A percentile compares a stretch with the other conserved stretches of the same genome.
Evolutionary conservation across 2,113 vertebrate species (phyloP).

Genomic region (Psephotus haematonotus): DNA sequence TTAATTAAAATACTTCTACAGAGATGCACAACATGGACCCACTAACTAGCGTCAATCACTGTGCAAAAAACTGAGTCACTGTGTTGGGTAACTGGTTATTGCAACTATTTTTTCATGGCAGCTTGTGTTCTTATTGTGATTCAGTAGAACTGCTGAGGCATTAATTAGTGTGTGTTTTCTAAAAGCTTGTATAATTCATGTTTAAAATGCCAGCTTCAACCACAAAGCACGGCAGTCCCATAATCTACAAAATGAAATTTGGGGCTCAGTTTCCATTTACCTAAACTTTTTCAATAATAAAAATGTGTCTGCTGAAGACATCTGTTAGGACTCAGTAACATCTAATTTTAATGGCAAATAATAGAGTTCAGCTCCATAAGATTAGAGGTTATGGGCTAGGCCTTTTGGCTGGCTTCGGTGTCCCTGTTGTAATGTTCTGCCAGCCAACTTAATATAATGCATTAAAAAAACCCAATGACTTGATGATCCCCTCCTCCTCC

Average conservation of each 20-base stretch:
- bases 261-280: slow-evolving; percentile 79
- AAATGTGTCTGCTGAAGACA: slow-evolving; percentile 74
- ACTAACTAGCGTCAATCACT: slow-evolving; percentile 54
- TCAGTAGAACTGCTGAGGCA: slow-evolving; percentile 71
- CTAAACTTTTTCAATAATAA: slow-evolving; percentile 77
- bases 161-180: slow-evolving; percentile 69
- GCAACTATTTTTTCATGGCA: background rate
- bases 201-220: slow-evolving; percentile 69
- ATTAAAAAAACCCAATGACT: slow-evolving; percentile 53
- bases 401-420: slow-evolving; percentile 74
- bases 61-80: background rate
- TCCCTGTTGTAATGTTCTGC: slow-evolving; percentile 65
- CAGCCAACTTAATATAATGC: slow-evolving; percentile 70
- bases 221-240: slow-evolving; percentile 66
- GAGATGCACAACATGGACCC: slow-evolving; percentile 42
- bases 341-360: slow-evolving; percentile 84
- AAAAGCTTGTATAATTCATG: slow-evolving; percentile 72
- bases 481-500: slow-evolving; percentile 12
- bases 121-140: slow-evolving; percentile 56
- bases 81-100: slow-evolving; percentile 25
- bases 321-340: slow-evolving; percentile 78
- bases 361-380: slow-evolving; percentile 79
- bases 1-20: slow-evolving; percentile 65
- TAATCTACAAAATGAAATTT: slow-evolving; percentile 73
- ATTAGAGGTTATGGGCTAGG: slow-evolving; percentile 79